Conservation (phyloP, 2,888 invertebrate species). For the Mystacides longicornis region DNA sequence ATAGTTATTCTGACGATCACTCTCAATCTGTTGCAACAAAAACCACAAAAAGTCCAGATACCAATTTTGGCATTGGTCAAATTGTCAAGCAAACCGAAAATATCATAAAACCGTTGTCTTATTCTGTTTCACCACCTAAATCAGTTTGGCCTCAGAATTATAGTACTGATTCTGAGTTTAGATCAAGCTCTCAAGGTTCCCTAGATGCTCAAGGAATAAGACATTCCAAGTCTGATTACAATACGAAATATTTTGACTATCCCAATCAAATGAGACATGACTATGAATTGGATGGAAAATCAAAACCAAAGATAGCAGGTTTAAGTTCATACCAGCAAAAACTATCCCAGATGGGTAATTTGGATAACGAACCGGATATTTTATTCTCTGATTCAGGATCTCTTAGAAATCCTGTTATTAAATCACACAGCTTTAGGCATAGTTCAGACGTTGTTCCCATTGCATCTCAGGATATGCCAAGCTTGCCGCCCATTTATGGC, state of each 20-base stretch:
- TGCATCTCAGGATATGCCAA: constrained; percentile 44
- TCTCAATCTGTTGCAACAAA: constrained; percentile 28
- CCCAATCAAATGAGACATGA: constrained; percentile 16
- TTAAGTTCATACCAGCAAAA: constrained; percentile 49
- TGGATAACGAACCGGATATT: constrained; percentile 29
- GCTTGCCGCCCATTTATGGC: constrained; percentile 46
- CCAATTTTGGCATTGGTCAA: constrained; percentile 12
- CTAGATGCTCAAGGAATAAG: constrained; percentile 16
- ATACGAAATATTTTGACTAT: constrained; percentile 21
- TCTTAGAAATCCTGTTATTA: constrained; percentile 54
- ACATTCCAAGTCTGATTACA: constrained; percentile 22
- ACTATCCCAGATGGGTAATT: constrained; percentile 38
- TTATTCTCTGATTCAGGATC: constrained; percentile 32
- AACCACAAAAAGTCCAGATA: constrained; percentile 25
- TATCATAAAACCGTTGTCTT: constrained; percentile 31
- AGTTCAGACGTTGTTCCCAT: constrained; percentile 47
- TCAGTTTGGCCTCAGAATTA: constrained; percentile 40
- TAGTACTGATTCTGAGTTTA: constrained; percentile 29
- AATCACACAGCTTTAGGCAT: constrained; percentile 65
- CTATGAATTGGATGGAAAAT: constrained; percentile 22
- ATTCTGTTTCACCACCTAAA: constrained; percentile 41
- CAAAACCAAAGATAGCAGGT: constrained; percentile 41
- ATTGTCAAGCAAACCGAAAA: constrained; percentile 8
- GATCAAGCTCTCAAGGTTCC: constrained; percentile 24
- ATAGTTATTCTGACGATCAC: constrained; percentile 18